phyloP scores from a whole-genome alignment of 2,797 vertebrate species.

The Paguma larvata region DNA sequence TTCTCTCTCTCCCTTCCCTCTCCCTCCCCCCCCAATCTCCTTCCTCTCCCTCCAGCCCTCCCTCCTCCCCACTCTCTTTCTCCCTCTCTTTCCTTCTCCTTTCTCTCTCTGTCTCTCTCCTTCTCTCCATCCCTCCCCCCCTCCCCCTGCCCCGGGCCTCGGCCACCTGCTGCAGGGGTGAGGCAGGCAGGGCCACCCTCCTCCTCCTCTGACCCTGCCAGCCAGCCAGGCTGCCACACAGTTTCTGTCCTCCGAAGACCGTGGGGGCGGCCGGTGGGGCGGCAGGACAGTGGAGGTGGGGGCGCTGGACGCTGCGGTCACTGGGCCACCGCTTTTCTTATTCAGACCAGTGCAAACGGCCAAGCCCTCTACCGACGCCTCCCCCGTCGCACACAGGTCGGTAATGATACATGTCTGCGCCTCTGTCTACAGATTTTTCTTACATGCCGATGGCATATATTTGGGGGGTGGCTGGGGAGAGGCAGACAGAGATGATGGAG shows the following conservation, averaged over 20 bases:
- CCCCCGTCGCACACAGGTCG: background rate
- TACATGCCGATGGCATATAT: background rate
- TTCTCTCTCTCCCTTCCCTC: background rate
- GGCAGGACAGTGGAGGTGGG: no score
- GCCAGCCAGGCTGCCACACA: accelerated
- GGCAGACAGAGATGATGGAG: background rate
- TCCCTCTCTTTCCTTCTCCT: background rate
- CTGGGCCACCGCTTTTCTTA: background rate
- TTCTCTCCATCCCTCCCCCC: background rate
- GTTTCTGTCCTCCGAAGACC: background rate
- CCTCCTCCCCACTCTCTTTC: background rate
- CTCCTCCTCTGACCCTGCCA: accelerated
- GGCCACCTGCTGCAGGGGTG: background rate
- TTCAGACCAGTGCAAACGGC: background rate
- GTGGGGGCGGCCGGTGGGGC: background rate
- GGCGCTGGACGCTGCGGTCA: accelerated
- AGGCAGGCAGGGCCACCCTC: background rate
- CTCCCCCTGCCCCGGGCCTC: background rate
- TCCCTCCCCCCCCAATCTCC: background rate
- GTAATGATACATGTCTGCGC: background rate
- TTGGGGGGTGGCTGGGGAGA: background rate
- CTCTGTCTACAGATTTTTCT: background rate
- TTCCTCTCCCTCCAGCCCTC: no score
- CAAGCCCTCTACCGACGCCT: background rate
- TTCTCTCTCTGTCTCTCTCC: background rate